Base-by-base conservation (phyloP, 2,113 vertebrate genomes). In the Leptosomus discolor region DNA sequence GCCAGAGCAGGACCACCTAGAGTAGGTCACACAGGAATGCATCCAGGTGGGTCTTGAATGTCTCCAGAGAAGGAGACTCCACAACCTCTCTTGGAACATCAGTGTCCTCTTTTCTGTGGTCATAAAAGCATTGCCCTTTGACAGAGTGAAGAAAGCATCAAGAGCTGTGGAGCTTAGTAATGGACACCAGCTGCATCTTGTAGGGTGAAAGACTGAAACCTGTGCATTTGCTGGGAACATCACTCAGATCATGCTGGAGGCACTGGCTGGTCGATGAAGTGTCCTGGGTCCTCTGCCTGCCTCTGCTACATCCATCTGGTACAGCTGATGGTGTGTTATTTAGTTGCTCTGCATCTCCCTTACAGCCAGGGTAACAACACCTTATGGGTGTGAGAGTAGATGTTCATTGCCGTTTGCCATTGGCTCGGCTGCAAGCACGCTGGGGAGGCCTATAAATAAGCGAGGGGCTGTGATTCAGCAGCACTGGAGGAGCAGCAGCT, bases 381-480 rank as follows among this genome's bases (percentile, higher is more conserved):
- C 80, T 95, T 19, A 48, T 82, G 81, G 89, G 73, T 37, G 11
- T 84, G 82, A 94, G 67, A 60, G 86, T 88, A 79, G 81, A 69
- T 79, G 67, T 76, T 95, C 89, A 3, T 4, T 88, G 89, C 75
- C 57, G 73, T 92, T 97, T 96, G 80, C 87, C 70, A 73, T 77
- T 4, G 0, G 2, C 73, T 96, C 1, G 0, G 61, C 92, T 45
- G 57, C 48, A 3, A 64, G 80, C 45, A 37, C 92, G 84, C 95
- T 48, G 46, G 86, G 78, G 65, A 94, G 22, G 37, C 69, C 92
- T 90, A 61, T 93, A 78, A 96, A 95, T 91, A 93, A 92, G 81
- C 37, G 86, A 94, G 80, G 86, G 77, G 80, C 67, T 83, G 86
- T 95, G 92, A 95, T 92, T 96, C 94, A 94, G 84, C 89, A 94